These are phyloP conservation scores for Aporrectodea caliginosa DNA, from an alignment of 1,140 invertebrate genomes.

Conservation along the genomic window DNA sequence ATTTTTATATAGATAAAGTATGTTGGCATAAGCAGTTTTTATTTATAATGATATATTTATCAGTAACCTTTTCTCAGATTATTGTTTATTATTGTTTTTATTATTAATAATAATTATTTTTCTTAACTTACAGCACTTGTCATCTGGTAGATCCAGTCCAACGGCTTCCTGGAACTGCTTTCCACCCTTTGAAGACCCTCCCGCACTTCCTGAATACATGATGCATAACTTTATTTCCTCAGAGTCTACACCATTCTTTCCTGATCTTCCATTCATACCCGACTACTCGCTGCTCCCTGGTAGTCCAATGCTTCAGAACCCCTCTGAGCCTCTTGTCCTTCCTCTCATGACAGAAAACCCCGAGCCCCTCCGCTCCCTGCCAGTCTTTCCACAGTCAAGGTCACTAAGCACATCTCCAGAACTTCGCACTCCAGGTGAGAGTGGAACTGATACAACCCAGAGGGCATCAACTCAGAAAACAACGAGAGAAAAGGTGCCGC, in stretches of 20 bases:
- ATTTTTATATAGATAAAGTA: too few relatives aligned
- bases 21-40: too few relatives aligned
- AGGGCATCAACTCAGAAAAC: background rate
- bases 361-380: background rate
- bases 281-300: background rate
- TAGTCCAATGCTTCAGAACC: background rate
- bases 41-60: too few relatives aligned
- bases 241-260: background rate
- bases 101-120: too few relatives aligned
- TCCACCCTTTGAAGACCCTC: background rate
- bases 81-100: too few relatives aligned
- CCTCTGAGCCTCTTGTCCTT: background rate
- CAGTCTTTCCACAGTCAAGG: background rate
- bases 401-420: background rate
- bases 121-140: background rate
- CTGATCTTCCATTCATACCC: too few relatives aligned
- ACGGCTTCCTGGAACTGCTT: background rate
- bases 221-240: background rate
- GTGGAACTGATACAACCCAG: background rate
- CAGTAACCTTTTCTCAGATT: too few relatives aligned
- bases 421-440: background rate
- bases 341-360: background rate
- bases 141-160: background rate
- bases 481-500: constrained; percentile 36
- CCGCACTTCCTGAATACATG: background rate